A percentile compares a stretch with the other conserved stretches of the same genome.
Conservation (phyloP, 2,113 vertebrate genomes). For the Ariopsis seemanni region DNA sequence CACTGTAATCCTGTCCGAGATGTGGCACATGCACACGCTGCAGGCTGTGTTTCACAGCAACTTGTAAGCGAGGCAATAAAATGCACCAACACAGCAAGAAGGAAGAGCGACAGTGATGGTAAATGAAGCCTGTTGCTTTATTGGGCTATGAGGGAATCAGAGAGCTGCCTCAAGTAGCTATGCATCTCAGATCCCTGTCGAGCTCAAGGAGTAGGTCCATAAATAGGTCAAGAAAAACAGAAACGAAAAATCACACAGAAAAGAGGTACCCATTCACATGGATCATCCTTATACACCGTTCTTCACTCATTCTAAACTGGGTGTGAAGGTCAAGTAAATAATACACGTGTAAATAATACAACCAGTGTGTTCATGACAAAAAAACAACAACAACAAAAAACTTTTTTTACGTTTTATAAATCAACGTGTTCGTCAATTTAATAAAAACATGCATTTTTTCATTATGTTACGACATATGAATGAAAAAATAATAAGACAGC, state of each 20-base stretch:
- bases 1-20: slow-evolving; percentile 28
- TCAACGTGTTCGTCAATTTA: background rate
- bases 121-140: slow-evolving; percentile 73
- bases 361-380: background rate
- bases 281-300: slow-evolving; percentile 11
- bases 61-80: slow-evolving; percentile 56
- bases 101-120: slow-evolving; percentile 64
- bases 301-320: slow-evolving; percentile 1
- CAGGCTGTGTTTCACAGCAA: slow-evolving; percentile 39
- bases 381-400: too few species aligned
- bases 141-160: slow-evolving; percentile 71
- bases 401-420: background rate
- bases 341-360: background rate
- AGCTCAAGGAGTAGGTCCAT: slow-evolving; percentile 33
- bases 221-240: slow-evolving; percentile 62
- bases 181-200: slow-evolving; percentile 55
- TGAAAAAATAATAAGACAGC: background rate
- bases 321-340: background rate
- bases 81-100: slow-evolving; percentile 73
- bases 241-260: slow-evolving; percentile 59
- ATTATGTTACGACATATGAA: too few species aligned
- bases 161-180: slow-evolving; percentile 65
- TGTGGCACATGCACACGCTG: slow-evolving; percentile 44
- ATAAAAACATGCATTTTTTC: background rate
- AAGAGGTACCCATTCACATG: slow-evolving; percentile 26